Evolutionary conservation across 2,113 vertebrate genomes (phyloP).

Genomic region (Boulengeromyrus knoepffleri): DNA sequence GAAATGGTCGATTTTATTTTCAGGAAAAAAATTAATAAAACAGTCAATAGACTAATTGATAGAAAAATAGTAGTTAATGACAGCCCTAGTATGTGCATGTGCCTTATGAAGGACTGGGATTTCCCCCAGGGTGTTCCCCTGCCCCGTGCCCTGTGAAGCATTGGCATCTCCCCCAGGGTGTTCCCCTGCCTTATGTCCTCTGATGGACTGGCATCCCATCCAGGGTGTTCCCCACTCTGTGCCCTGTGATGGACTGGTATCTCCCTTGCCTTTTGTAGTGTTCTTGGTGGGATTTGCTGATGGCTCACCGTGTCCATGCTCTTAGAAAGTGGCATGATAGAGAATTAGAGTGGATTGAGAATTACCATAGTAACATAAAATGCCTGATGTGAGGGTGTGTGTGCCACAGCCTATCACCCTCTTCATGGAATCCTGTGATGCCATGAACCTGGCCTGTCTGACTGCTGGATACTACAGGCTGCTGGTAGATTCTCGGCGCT

Average conservation of each 20-base stretch:
- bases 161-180: background rate
- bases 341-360: background rate
- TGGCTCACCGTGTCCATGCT: background rate
- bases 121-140: no score
- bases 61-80: no score
- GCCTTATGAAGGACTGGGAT: no score
- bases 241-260: background rate
- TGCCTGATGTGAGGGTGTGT: slow-evolving; percentile 27
- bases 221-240: background rate
- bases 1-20: no score
- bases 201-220: background rate
- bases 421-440: slow-evolving; percentile 92
- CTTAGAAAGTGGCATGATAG: background rate
- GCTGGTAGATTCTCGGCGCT: slow-evolving; percentile 89
- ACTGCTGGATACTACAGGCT: slow-evolving; percentile 94
- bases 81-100: no score
- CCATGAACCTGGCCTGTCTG: slow-evolving; percentile 96
- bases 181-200: background rate
- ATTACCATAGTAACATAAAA: background rate
- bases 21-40: no score
- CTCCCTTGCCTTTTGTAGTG: background rate
- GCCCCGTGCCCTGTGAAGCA: no score
- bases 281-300: background rate
- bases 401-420: slow-evolving; percentile 84
- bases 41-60: no score